Conservation (phyloP, 1,140 invertebrate species). For the Microvelia longipes region DNA sequence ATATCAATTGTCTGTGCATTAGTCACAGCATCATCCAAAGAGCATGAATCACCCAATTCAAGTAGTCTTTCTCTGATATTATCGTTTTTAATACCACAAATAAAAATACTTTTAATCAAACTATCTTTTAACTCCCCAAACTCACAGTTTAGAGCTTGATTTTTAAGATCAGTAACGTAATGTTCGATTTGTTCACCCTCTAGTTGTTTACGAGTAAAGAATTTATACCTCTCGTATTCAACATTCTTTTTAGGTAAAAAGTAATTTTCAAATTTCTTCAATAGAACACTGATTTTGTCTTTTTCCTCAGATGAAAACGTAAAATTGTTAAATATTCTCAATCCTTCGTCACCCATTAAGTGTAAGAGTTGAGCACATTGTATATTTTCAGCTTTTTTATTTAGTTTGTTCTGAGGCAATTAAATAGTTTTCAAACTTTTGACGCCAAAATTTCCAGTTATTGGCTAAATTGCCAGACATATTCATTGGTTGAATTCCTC, state of each 20-base stretch:
- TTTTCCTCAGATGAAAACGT: not conserved
- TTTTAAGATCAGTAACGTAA: not conserved
- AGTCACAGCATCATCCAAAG: not conserved
- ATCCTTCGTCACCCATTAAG: not conserved
- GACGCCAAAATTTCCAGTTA: not conserved
- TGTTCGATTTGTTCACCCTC: not conserved
- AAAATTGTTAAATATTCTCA: not conserved
- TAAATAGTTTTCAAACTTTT: slow-evolving; percentile 4
- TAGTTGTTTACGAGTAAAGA: slow-evolving; percentile 1
- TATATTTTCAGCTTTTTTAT: not conserved
- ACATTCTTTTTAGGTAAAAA: not conserved
- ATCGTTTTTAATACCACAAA: not conserved
- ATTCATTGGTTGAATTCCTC: not conserved
- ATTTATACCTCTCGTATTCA: not conserved
- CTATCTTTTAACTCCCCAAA: not conserved
- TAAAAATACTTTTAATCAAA: not conserved
- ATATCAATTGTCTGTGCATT: not conserved
- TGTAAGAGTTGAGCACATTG: not conserved
- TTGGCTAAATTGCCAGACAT: slow-evolving; percentile 2
- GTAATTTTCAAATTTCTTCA: not conserved
- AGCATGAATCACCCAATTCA: not conserved
- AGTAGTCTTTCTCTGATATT: not conserved
- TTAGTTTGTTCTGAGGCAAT: not conserved
- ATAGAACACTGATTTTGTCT: not conserved
- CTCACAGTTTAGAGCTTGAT: not conserved